Base-by-base conservation (phyloP, 2,888 invertebrate species). In the Anoplius nigerrimus region DNA sequence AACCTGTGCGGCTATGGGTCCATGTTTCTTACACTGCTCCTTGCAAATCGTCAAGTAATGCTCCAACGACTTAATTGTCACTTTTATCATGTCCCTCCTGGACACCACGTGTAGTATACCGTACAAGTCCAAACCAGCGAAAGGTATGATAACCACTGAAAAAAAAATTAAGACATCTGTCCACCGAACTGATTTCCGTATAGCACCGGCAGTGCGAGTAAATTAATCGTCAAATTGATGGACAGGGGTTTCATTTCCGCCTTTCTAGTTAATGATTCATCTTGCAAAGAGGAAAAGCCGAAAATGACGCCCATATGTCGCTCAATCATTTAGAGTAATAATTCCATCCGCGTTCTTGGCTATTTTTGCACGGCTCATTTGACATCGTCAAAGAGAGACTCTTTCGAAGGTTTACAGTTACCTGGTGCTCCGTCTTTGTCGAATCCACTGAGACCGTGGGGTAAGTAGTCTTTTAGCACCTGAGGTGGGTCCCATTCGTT, bases 341-440 rank as follows among this genome's bases (percentile, higher is more conserved):
- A 34, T 8, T 34, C 11, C 34, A n/a, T 48, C 48, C 48, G 18
- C 8, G 34, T 48, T 5, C 16, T 16, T 13, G n/a, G 48, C 6
- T 6, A 18, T 48, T 5, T 48, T 48, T 48, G 5, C 16, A 16
- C 16, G 16, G 18, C 11, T 34, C n/a, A 48, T 48, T 48, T 18
- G 48, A 8, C 48, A 48, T 11, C 11, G 13, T 52, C 21, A 15
- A 4, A n/a, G 21, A 42, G 15, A 45, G 16, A 18, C 13, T 42
- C 21, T 20, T 51, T 15, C 24, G 11, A 18, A n/a, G 22, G 22
- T 59, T 16, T n/a, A 43, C 20, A n/a, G 22, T 78, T 89, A 94
- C 94, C 90, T 85, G 96, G 95, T 1, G 94, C 93, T 16, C 96
- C 96, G 75, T 95, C 95, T 78, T 94, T 95, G 85, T 97, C 97